A percentile compares a stretch with the other conserved stretches of the same genome.
Conservation (phyloP, 53 echinoderm and acorn worm species). For the Holothuria scabra region DNA sequence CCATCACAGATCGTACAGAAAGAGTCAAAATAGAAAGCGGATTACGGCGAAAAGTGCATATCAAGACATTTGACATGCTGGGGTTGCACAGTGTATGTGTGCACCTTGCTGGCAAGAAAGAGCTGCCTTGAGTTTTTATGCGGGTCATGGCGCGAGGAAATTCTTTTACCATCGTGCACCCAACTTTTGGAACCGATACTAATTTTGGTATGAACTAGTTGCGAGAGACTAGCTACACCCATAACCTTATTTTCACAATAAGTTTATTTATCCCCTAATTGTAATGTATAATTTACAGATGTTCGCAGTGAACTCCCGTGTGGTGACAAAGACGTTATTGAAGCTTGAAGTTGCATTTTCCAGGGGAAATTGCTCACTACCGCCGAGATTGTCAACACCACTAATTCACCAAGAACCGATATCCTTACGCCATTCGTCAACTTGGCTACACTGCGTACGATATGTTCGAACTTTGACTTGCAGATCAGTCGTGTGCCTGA, state of each 20-base stretch:
- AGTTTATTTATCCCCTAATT: not conserved
- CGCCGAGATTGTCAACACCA: not conserved
- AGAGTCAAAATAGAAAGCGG: no score
- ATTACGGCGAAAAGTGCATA: no score
- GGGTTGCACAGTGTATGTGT: no score
- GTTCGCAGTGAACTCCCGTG: conserved; percentile 1
- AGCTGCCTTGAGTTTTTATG: no score
- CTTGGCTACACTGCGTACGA: no score
- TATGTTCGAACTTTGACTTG: no score
- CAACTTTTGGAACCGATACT: not conserved
- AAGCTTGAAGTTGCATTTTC: not conserved
- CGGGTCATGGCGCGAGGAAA: no score
- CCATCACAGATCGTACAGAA: no score
- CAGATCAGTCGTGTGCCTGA: not conserved
- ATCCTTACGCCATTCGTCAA: not conserved
- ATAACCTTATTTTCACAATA: no score
- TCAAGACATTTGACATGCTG: no score
- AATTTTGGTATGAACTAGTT: not conserved
- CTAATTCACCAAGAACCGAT: not conserved
- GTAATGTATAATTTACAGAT: conserved; percentile 21
- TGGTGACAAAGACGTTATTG: conserved; percentile 5
- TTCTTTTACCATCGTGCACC: not conserved
- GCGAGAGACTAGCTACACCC: not conserved
- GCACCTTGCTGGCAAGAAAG: no score
- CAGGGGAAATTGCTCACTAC: conserved; percentile 36